Evolutionary conservation across 2,888 invertebrate species (phyloP).

Genomic region (Taenaris catops): DNA sequence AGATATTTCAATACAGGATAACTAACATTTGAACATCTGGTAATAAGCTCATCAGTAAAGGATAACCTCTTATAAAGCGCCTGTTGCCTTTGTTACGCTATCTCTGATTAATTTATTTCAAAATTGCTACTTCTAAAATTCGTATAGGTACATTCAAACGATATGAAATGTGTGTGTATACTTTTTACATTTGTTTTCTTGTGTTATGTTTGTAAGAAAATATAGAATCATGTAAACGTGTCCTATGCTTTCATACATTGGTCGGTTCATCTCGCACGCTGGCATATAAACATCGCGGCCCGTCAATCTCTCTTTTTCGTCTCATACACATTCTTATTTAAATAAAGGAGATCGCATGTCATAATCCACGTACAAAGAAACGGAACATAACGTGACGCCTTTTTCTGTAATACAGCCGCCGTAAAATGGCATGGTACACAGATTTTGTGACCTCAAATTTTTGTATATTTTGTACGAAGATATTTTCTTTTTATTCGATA

Average conservation of each 20-base stretch:
- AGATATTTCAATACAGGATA: no score
- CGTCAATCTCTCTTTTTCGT: slow-evolving; percentile 32
- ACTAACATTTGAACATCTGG: no score
- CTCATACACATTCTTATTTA: slow-evolving; percentile 45
- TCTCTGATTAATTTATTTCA: no score
- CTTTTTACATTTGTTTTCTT: no score
- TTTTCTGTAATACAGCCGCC: slow-evolving; percentile 59
- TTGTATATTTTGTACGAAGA: slow-evolving; percentile 9
- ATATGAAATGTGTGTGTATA: no score
- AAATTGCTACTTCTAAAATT: no score
- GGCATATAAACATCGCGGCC: slow-evolving; percentile 11
- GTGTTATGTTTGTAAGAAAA: no score
- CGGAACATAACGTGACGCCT: slow-evolving; percentile 64
- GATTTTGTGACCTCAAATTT: slow-evolving; percentile 22
- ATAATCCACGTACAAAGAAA: slow-evolving; percentile 71
- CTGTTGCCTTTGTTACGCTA: no score
- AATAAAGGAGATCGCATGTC: slow-evolving; percentile 65
- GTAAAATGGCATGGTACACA: slow-evolving; percentile 58
- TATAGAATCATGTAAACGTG: no score
- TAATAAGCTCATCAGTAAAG: no score
- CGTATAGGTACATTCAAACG: no score
- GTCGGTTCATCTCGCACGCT: slow-evolving; percentile 11
- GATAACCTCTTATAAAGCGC: no score
- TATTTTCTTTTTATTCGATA: slow-evolving; percentile 2
- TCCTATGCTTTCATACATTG: slow-evolving; percentile 6